Evolutionary conservation across 2,113 vertebrate species (phyloP), one percentile per base, ranked within the genome.

Genomic region (Neogale vison): DNA sequence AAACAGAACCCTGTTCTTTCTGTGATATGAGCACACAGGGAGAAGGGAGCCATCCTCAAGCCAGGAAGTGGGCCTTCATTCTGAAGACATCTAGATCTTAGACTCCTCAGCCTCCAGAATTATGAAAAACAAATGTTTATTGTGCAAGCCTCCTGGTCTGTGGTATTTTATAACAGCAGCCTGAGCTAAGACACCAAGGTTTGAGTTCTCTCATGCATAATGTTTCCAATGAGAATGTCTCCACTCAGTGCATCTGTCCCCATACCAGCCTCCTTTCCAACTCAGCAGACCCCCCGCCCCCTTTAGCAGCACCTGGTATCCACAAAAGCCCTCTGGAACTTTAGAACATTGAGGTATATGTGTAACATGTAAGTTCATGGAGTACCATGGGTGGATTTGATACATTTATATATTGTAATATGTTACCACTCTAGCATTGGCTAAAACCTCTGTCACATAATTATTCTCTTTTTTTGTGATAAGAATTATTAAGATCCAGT

Each of bases 181-280:
- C 12, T 34, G 36, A 47, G 55, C 29, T 1, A 69, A 7, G 61
- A 45, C 34, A 67, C 11, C 69, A 76, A 34, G 72, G 4, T 34
- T 31, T 77, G 69, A 79, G 69, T 26, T 63, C 7, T 87, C 11
- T 79, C n/a, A 1, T 12, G 3, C 1, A 0, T 1, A 0, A 14
- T 5, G 1, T 74, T 72, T 83, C 36, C 39, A 24, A 6, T 1
- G 6, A 93, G 81, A 88, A 42, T 18, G 14, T 88, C 45, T 76
- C 21, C 36, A 18, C 21, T 42, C 6, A 4, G 47, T 21, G 15
- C 69, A 17, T 39, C 9, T 31, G 85, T 8, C 52, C 24, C 39
- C 1, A 24, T 11, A 11, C 26, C 29, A 67, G 3, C 13, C 7
- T 69, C 57, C 47, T 80, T 3, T 69, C 26, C 26, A 52, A 4